Evolutionary conservation across 2,113 vertebrate genomes (phyloP).

Genomic region (Cyphomyrus discorhynchus): DNA sequence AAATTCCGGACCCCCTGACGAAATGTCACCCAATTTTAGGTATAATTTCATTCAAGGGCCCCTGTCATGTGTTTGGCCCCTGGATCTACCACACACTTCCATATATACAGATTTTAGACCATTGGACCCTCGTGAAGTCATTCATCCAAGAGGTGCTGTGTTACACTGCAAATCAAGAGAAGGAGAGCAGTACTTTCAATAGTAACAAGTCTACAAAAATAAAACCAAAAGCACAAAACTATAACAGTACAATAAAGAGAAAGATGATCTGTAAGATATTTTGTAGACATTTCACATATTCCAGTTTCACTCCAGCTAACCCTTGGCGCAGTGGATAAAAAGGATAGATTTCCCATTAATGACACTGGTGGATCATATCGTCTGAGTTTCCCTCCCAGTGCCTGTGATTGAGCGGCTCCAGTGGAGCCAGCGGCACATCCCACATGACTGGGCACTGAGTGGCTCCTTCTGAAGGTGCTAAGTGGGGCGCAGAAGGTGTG

Average conservation of each 20-base stretch:
- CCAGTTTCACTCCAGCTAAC: neutral
- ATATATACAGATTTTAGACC: neutral
- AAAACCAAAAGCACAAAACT: neutral
- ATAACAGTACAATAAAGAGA: neutral
- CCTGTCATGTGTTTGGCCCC: too few relatives aligned
- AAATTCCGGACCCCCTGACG: neutral
- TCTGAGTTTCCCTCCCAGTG: neutral
- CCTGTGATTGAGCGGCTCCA: neutral
- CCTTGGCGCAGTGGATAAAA: neutral
- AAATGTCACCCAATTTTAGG: neutral
- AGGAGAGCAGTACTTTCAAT: neutral
- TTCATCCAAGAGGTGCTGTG: neutral
- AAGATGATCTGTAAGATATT: neutral
- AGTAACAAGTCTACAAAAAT: neutral
- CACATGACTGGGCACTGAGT: neutral
- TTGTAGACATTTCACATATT: neutral
- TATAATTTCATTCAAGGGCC: neutral
- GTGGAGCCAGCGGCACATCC: neutral
- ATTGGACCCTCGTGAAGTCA: neutral
- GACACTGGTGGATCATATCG: neutral
- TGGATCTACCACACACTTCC: neutral
- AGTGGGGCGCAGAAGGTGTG: neutral
- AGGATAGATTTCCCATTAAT: neutral
- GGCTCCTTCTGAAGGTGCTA: neutral
- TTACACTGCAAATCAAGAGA: neutral